phyloP scores from a whole-genome alignment of 2,888 invertebrate species.

The Yponomeuta malinellus region DNA sequence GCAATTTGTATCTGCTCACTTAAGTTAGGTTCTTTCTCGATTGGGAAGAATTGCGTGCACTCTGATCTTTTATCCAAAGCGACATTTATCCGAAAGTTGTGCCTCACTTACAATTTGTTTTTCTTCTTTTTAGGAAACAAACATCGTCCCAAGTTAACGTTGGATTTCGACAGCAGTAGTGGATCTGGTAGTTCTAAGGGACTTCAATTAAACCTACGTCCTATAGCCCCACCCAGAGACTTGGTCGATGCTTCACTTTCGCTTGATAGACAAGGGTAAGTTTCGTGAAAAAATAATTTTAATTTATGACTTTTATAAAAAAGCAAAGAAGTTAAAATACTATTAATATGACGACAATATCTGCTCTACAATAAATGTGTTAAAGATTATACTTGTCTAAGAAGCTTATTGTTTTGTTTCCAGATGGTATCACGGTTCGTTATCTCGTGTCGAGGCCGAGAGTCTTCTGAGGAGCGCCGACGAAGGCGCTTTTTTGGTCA shows the following conservation, averaged over 20 bases:
- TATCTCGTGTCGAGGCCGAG: slow-evolving; percentile 94
- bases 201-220: slow-evolving; percentile 83
- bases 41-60: slow-evolving; percentile 41
- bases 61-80: slow-evolving; percentile 39
- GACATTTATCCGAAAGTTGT: slow-evolving; percentile 20
- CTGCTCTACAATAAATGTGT: too few species aligned
- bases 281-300: slow-evolving; percentile 21
- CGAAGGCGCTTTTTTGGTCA: slow-evolving; percentile 95
- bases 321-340: too few species aligned
- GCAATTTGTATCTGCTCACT: slow-evolving; percentile 71
- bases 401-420: slow-evolving; percentile 18
- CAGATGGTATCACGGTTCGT: slow-evolving; percentile 97
- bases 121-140: slow-evolving; percentile 59
- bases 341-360: too few species aligned
- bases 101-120: not conserved
- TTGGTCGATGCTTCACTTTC: slow-evolving; percentile 88
- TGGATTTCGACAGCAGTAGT: slow-evolving; percentile 80
- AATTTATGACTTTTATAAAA: not conserved
- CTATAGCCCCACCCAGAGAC: slow-evolving; percentile 80
- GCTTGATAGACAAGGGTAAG: slow-evolving; percentile 91
- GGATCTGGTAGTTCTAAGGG: slow-evolving; percentile 66
- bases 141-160: slow-evolving; percentile 82
- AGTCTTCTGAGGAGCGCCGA: slow-evolving; percentile 86
- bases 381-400: too few species aligned
- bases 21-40: slow-evolving; percentile 53